These are phyloP conservation scores for Chaenocephalus aceratus DNA, from an alignment of 2,113 vertebrate genomes.

Conservation along the genomic window DNA sequence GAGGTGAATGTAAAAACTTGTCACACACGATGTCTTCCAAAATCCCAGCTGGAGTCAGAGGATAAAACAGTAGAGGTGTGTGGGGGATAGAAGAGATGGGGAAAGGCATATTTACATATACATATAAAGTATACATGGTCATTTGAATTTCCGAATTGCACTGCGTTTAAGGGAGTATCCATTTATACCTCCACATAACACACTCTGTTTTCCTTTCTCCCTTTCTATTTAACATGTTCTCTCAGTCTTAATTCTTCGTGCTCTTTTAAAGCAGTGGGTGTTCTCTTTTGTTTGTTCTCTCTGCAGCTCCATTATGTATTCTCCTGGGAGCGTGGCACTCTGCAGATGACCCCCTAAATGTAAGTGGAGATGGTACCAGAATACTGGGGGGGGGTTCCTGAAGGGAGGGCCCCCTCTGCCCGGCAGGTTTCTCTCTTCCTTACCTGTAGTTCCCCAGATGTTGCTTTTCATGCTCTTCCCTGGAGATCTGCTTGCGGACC, in stretches of 20 bases:
- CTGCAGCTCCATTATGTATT: conserved; percentile 43
- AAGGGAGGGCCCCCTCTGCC: not conserved
- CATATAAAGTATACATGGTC: conserved; percentile 12
- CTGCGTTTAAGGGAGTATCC: not conserved
- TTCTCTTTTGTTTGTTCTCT: conserved; percentile 31
- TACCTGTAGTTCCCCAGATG: conserved; percentile 99
- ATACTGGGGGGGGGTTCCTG: conserved; percentile 27
- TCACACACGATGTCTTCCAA: conserved; percentile 40
- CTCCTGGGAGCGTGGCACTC: conserved; percentile 45
- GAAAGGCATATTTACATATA: not conserved
- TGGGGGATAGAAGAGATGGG: not conserved
- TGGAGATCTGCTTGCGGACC: conserved; percentile 95
- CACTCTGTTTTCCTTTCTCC: not conserved
- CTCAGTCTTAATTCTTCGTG: conserved; percentile 17
- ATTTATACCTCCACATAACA: conserved; percentile 22
- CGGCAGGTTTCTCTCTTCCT: conserved; percentile 37
- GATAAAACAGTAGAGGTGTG: conserved; percentile 21
- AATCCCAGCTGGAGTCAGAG: conserved; percentile 38
- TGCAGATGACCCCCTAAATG: conserved; percentile 63
- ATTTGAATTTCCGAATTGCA: conserved; percentile 29
- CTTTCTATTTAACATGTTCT: conserved; percentile 28
- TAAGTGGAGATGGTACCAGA: conserved; percentile 42
- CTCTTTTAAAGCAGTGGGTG: conserved; percentile 18
- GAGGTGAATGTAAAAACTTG: conserved; percentile 64
- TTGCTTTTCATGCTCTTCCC: conserved; percentile 95